A percentile compares a stretch with the other conserved stretches of the same genome.
Evolutionary conservation across 1,140 invertebrate genomes (phyloP).

Genomic region (Orius insidiosus): DNA sequence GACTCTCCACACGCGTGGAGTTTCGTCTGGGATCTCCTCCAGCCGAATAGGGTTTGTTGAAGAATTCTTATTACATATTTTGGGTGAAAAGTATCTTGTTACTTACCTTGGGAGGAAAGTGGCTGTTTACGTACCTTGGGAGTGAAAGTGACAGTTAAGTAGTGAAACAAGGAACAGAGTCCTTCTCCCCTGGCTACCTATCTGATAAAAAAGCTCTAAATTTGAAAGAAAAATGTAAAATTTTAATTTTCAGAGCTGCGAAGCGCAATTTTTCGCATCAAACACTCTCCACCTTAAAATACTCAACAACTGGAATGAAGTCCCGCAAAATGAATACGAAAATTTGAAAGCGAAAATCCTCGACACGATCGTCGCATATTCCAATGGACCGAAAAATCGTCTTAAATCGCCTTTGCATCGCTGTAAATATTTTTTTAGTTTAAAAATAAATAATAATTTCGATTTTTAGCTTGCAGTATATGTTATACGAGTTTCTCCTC

Average conservation of each 20-base stretch:
- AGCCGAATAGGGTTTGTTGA: conserved; percentile 52
- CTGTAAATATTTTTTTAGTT: conserved; percentile 37
- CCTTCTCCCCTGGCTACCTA: no score
- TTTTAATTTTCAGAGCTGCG: conserved; percentile 49
- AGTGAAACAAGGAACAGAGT: no score
- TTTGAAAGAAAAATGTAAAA: no score
- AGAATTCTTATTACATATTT: not conserved
- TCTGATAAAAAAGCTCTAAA: no score
- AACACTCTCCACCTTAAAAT: conserved; percentile 75
- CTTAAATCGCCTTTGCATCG: conserved; percentile 67
- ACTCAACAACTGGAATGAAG: conserved; percentile 66
- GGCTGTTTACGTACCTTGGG: no score
- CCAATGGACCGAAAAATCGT: conserved; percentile 62
- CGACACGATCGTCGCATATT: conserved; percentile 52
- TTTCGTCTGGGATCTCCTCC: conserved; percentile 72
- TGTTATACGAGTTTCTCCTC: conserved; percentile 42
- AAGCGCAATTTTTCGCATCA: conserved; percentile 85
- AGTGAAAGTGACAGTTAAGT: no score
- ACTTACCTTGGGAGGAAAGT: no score
- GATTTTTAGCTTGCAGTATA: conserved; percentile 41
- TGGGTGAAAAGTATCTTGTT: no score
- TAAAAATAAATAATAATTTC: conserved; percentile 10
- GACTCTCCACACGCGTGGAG: conserved; percentile 69
- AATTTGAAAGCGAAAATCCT: conserved; percentile 56
- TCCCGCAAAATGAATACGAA: conserved; percentile 57